Base-by-base conservation (phyloP, 2,113 vertebrate genomes). In the Peromyscus leucopus region DNA sequence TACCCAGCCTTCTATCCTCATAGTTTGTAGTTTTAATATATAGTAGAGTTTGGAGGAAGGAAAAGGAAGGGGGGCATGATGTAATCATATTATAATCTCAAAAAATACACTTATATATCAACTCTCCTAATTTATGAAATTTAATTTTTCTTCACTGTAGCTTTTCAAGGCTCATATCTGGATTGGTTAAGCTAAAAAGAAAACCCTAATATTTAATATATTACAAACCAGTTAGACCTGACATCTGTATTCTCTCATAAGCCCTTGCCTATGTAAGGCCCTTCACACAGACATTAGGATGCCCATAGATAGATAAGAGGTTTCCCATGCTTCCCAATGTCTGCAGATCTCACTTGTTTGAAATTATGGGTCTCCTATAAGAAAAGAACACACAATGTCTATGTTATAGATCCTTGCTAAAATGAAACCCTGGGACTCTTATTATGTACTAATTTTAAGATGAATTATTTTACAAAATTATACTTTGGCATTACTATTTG, bases 71-170 rank as follows among this genome's bases (percentile, higher is more conserved):
- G 28, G 33, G 19, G 33, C 57, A 24, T 82, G 5, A 12, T 82
- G 4, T 24, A 57, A 79, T 55, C 48, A 51, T 78, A 48, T 31
- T 51, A 24, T 57, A 12, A n/a, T 82, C 79, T 82, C 79, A 82
- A 79, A 82, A 39, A 17, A n/a, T n/a, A 59, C 57, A 59, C 8
- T n/a, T 59, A 59, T n/a, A n/a, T 11, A n/a, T 24, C 12, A 21
- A 83, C 12, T 33, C 3, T 85, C 10, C 36, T 92, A 39, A 79
- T 82, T 96, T 75, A 85, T 85, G 63, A 91, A 82, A 84, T 69
- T 87, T 76, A 31, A 42, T 74, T 96, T 91, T 93, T 89, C 22
- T 67, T 21, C 55, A 19, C 82, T 33, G 7, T 96, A 8, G 5
- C 2, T 94, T 94, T 22, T 51, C 7, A 67, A 11, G 42, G 7